Evolutionary conservation across 2,113 vertebrate genomes (phyloP).

Genomic region (Alouatta palliata): DNA sequence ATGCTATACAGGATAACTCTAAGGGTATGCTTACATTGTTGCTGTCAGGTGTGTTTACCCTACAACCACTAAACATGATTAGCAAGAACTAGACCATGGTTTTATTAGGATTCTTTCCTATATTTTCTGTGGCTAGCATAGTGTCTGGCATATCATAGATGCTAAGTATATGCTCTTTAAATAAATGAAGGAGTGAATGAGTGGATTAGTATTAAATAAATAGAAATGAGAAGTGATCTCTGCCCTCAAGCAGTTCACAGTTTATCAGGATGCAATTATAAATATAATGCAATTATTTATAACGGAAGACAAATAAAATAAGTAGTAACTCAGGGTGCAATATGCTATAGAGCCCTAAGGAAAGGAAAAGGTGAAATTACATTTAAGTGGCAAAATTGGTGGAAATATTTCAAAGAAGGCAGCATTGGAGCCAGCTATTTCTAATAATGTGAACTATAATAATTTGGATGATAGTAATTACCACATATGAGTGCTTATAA

Average conservation of each 20-base stretch:
- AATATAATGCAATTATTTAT: not conserved
- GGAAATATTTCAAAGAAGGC: not conserved
- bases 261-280: not conserved
- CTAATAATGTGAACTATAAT: constrained; percentile 23
- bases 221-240: not conserved
- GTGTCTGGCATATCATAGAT: not conserved
- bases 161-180: not conserved
- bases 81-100: not conserved
- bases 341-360: not conserved
- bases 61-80: not conserved
- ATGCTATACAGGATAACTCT: no score
- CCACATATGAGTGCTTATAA: not conserved
- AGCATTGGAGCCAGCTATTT: not conserved
- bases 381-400: not conserved
- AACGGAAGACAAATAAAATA: not conserved
- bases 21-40: no score
- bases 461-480: not conserved
- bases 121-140: not conserved
- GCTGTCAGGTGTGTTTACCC: no score
- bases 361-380: constrained; percentile 6
- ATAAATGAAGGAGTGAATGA: not conserved
- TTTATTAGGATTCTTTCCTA: not conserved
- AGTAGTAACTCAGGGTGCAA: not conserved
- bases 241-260: not conserved
- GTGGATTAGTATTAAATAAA: not conserved